These are phyloP conservation scores for Xanthia togata DNA, from an alignment of 2,888 invertebrate species.

Conservation along the genomic window DNA sequence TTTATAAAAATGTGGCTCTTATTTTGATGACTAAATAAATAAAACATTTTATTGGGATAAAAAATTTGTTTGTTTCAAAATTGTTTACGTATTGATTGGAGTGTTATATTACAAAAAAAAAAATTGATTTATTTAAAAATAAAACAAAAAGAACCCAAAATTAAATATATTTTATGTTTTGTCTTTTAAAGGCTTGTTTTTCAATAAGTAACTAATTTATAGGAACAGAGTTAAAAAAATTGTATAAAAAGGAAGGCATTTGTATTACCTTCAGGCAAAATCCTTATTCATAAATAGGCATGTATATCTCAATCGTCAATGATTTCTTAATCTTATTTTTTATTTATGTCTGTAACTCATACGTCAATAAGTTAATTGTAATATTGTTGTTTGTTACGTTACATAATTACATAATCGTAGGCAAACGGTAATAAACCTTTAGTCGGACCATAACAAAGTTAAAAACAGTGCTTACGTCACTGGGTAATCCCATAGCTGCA, in stretches of 20 bases:
- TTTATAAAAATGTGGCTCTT: too few species aligned
- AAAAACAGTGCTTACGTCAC: slow-evolving; percentile 26
- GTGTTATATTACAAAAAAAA: neutral
- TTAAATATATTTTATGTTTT: neutral
- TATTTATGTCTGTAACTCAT: neutral
- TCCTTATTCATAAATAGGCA: neutral
- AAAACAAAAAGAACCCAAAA: neutral
- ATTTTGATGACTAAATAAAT: too few species aligned
- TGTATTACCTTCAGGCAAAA: neutral
- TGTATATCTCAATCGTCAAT: neutral
- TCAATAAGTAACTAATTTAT: neutral
- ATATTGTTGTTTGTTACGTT: slow-evolving; percentile 40
- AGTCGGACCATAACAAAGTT: neutral
- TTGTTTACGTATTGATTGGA: neutral
- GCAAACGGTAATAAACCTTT: slow-evolving; percentile 34
- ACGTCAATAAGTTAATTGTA: slow-evolving; percentile 37
- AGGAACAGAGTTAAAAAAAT: neutral
- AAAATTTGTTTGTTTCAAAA: neutral
- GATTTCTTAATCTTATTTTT: neutral
- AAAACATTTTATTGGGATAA: slow-evolving; percentile 34
- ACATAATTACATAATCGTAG: slow-evolving; percentile 31
- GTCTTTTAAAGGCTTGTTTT: neutral
- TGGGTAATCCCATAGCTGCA: slow-evolving; percentile 20
- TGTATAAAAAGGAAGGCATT: neutral
- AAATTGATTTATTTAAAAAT: neutral